Base-by-base conservation (phyloP, 2,888 invertebrate genomes). In the Andricus curvator region DNA sequence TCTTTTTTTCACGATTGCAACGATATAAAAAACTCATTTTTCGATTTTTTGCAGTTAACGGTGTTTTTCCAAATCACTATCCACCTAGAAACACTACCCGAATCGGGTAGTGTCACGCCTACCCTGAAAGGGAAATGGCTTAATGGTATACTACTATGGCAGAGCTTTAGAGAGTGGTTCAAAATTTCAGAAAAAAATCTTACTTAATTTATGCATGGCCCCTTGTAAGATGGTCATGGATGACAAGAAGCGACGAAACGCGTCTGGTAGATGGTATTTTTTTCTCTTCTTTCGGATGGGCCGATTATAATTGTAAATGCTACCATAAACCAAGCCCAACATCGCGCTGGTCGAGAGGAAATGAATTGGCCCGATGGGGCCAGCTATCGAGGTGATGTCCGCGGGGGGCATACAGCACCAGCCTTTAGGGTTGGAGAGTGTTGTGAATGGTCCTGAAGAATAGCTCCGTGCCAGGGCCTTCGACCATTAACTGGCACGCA, bases 291-390 rank as follows among this genome's bases (percentile, higher is more conserved):
- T 83, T 78, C 22, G 86, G 81, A 85, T 81, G 84, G 84, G 86
- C 84, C 88, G 90, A 90, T 90, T 90, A 90, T 89, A 90, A 90
- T 91, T 90, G 90, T 91, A 90, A 91, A 91, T 89, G 90, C 89
- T 89, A 89, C 88, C 88, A 90, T 90, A 91, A 91, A 90, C 85
- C 87, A 88, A 86, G 84, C 83, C 86, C 82, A 85, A 86, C 83
- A 85, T 84, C 80, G 82, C 81, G 78, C 83, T 84, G 85, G 88
- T 79, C 37, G 37, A 37, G 37, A 37, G 84, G 85, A 85, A 88
- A 88, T 87, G 89, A 89, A 89, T 88, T 86, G 88, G 87, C 88
- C 87, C 85, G 86, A 81, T 78, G 82, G 83, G 84, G 80, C 84
- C 83, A 79, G 82, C 51, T 76, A 80, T 76, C 79, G 82, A 80